These are phyloP conservation scores for Antigone vipio DNA, from an alignment of 2,113 vertebrate genomes.

Conservation along the genomic window DNA sequence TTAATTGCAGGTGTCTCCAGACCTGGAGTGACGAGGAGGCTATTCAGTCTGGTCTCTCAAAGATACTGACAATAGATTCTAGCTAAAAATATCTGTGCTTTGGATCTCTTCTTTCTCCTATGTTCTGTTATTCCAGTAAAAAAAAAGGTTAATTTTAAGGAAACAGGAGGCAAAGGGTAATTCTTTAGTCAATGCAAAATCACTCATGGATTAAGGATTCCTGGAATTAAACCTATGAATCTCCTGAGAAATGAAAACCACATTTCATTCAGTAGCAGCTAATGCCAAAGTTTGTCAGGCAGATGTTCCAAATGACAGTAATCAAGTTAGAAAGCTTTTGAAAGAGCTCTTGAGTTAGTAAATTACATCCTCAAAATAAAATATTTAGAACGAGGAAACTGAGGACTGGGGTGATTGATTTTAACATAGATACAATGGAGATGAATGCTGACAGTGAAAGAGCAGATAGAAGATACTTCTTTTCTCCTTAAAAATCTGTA, in stretches of 20 bases:
- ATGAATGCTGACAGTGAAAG: neutral
- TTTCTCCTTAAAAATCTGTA: neutral
- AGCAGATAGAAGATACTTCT: neutral
- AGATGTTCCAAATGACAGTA: slow-evolving; percentile 32
- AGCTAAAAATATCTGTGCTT: neutral
- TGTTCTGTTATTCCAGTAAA: neutral
- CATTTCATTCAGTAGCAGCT: slow-evolving; percentile 4
- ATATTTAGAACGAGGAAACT: slow-evolving; percentile 12
- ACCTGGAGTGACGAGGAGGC: neutral
- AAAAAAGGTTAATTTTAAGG: neutral
- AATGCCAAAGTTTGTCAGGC: slow-evolving; percentile 32
- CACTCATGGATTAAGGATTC: neutral
- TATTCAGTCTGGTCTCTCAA: neutral
- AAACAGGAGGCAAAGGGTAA: neutral
- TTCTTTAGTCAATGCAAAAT: slow-evolving; percentile 21
- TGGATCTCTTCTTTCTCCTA: neutral
- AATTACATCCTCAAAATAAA: slow-evolving; percentile 36
- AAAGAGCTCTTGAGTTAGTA: slow-evolving; percentile 23
- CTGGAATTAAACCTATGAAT: neutral
- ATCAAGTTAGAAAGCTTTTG: slow-evolving; percentile 36
- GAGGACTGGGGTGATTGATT: neutral
- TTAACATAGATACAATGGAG: neutral
- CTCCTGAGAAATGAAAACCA: neutral
- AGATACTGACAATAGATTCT: neutral
- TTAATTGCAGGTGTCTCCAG: neutral